Evolutionary conservation across 2,888 invertebrate genomes (phyloP).

Genomic region (Tethea ocularis): DNA sequence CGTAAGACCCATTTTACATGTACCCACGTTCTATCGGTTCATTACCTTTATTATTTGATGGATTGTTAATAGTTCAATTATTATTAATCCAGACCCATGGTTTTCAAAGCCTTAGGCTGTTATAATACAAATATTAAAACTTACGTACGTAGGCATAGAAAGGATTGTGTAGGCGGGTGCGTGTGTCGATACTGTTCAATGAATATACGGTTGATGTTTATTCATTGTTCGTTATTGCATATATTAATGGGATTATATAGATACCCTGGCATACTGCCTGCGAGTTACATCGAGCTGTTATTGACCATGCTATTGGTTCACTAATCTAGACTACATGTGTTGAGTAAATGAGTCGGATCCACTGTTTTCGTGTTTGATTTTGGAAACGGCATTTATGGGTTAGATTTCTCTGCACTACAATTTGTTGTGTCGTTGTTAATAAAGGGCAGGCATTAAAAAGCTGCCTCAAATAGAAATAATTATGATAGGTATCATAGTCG

Average conservation of each 20-base stretch:
- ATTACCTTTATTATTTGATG: constrained; percentile 1
- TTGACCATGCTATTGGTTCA: not conserved
- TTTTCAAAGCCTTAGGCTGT: not conserved
- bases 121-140: not conserved
- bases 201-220: not conserved
- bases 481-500: no score
- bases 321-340: not conserved
- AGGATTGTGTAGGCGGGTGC: not conserved
- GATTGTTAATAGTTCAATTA: not conserved
- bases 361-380: not conserved
- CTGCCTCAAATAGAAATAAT: no score
- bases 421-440: no score
- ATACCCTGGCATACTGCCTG: not conserved
- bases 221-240: constrained; percentile 9
- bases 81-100: no score
- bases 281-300: not conserved
- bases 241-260: constrained; percentile 5
- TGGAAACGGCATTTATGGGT: not conserved
- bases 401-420: no score
- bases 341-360: not conserved
- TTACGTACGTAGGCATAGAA: not conserved
- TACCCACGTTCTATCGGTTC: not conserved
- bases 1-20: not conserved
- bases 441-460: no score
- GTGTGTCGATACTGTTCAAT: not conserved